Percentiles rank a stretch among this genome's conserved stretches.
These are phyloP conservation scores for Acanthosepion pharaonis DNA, from an alignment of 2,888 invertebrate genomes.

Conservation along the genomic window DNA sequence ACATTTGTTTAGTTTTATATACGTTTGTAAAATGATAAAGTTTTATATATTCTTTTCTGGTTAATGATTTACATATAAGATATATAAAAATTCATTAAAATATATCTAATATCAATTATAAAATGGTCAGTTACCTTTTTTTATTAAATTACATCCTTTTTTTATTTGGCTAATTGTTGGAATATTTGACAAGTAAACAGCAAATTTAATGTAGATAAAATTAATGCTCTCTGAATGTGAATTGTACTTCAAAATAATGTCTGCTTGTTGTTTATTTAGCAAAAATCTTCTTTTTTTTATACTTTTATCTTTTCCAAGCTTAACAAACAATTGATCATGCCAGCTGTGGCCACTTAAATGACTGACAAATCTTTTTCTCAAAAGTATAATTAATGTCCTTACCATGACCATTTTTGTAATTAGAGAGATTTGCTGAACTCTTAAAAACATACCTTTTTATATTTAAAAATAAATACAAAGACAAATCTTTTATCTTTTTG, in stretches of 20 bases:
- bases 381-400: not conserved
- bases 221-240: not conserved
- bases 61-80: too few relatives aligned
- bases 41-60: too few relatives aligned
- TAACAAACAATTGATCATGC: not conserved
- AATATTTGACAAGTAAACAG: too few relatives aligned
- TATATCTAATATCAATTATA: not conserved
- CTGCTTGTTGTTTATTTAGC: not conserved
- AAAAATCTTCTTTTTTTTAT: not conserved
- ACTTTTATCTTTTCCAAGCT: not conserved
- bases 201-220: too few relatives aligned
- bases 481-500: too few relatives aligned
- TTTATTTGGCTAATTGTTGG: not conserved
- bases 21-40: too few relatives aligned
- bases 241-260: not conserved
- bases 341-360: not conserved
- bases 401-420: not conserved
- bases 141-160: not conserved
- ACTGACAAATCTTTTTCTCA: not conserved
- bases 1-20: too few relatives aligned
- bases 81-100: too few relatives aligned
- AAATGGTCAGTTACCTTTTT: not conserved
- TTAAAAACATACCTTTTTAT: not conserved
- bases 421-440: not conserved
- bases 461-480: not conserved